Evolutionary conservation across 2,113 vertebrate genomes (phyloP).

Genomic region (Neotoma lepida): DNA sequence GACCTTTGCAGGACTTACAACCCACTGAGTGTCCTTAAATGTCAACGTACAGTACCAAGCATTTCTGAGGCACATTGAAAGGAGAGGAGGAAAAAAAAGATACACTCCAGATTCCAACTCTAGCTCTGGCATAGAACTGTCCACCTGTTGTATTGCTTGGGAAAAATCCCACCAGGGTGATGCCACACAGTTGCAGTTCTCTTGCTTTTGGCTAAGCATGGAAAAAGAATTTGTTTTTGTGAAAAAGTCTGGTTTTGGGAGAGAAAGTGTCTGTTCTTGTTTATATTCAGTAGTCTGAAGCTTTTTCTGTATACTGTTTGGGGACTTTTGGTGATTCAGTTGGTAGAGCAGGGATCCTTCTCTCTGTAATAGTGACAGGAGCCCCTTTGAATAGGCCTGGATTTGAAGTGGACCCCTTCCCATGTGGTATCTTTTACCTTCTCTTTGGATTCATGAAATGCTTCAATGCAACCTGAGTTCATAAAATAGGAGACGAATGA

Average conservation of each 20-base stretch:
- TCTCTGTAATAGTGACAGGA: background rate
- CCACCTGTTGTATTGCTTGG: constrained; percentile 16
- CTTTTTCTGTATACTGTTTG: constrained; percentile 3
- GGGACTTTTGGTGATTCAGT: constrained; percentile 42
- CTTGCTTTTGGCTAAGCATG: constrained; percentile 13
- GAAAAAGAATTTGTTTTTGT: constrained; percentile 61
- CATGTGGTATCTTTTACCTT: constrained; percentile 4
- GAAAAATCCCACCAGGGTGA: constrained; percentile 44
- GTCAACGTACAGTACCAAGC: background rate
- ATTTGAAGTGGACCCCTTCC: constrained; percentile 8
- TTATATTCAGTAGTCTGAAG: constrained; percentile 26
- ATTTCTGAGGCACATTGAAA: constrained; percentile 64
- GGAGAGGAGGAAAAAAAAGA: background rate
- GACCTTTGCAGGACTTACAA: background rate
- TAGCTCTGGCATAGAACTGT: constrained; percentile 50
- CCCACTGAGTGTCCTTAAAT: background rate
- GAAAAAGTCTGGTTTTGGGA: constrained; percentile 38
- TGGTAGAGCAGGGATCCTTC: background rate
- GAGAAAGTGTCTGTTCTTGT: background rate
- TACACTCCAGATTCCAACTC: constrained; percentile 54
- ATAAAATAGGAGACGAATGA: constrained; percentile 24
- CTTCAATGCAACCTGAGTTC: background rate
- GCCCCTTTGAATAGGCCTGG: constrained; percentile 18
- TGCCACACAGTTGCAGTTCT: constrained; percentile 66
- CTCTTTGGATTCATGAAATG: constrained; percentile 31